These are phyloP conservation scores for Magallana nippona DNA, from an alignment of 2,888 invertebrate species.

Conservation along the genomic window DNA sequence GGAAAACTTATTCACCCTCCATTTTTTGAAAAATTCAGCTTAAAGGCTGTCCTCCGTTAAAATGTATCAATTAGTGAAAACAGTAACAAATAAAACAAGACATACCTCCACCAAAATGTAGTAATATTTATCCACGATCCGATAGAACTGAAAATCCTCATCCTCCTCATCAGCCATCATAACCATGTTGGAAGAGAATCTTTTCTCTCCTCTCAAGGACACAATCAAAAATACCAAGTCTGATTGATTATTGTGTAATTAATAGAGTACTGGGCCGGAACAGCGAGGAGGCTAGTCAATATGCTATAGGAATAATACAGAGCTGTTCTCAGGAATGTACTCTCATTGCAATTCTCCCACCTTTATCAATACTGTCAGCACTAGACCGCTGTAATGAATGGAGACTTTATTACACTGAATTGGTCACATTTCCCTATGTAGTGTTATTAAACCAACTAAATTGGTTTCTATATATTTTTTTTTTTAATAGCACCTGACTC, in stretches of 20 bases:
- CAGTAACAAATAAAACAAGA: background rate
- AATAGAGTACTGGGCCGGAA: background rate
- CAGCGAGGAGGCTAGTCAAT: background rate
- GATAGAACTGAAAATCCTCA: constrained; percentile 74
- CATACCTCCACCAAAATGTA: constrained; percentile 77
- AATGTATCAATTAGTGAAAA: constrained; percentile 72
- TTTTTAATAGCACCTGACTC: no score
- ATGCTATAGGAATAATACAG: background rate
- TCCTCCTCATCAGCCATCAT: constrained; percentile 58
- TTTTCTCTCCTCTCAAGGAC: background rate
- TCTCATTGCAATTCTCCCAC: background rate
- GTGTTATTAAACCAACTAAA: no score
- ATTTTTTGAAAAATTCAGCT: background rate
- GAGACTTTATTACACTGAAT: no score
- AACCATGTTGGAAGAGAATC: constrained; percentile 39
- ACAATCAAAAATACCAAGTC: background rate
- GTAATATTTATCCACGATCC: constrained; percentile 78
- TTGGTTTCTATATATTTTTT: no score
- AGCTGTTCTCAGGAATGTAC: background rate
- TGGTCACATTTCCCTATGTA: no score
- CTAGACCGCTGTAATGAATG: no score
- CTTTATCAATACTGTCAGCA: no score
- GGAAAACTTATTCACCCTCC: no score
- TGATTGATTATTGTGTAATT: constrained; percentile 27
- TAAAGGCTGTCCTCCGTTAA: constrained; percentile 70